These are phyloP conservation scores for Oryctolagus cuniculus DNA, from an alignment of 2,113 vertebrate species.

Conservation along the genomic window mOryCun1.1 NC_091442.1:9170501-9171000, in stretches of 20 bases:
- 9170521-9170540: conserved; percentile 67
- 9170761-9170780: conserved; percentile 96
- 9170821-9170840: conserved; percentile 97
- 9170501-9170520: conserved; percentile 11
- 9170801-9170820: conserved; percentile 96
- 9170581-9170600: conserved; percentile 69
- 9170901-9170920: conserved; percentile 91
- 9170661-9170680: conserved; percentile 52
- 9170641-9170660: conserved; percentile 77
- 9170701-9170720: conserved; percentile 4
- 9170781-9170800: conserved; percentile 96
- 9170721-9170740: not conserved
- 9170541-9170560: conserved; percentile 76
- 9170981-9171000: not conserved
- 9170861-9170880: conserved; percentile 91
- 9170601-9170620: conserved; percentile 43
- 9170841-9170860: conserved; percentile 90
- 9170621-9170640: conserved; percentile 78
- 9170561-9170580: conserved; percentile 82
- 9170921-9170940: conserved; percentile 99
- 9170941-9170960: conserved; percentile 97
- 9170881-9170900: conserved; percentile 90
- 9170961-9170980: conserved; percentile 87
- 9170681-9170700: conserved; percentile 61
- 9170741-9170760: conserved; percentile 94